Evolutionary conservation across 2,888 invertebrate genomes (phyloP), one percentile per base, ranked within the genome.

Genomic region (Eumacrocentrus americanus): DNA sequence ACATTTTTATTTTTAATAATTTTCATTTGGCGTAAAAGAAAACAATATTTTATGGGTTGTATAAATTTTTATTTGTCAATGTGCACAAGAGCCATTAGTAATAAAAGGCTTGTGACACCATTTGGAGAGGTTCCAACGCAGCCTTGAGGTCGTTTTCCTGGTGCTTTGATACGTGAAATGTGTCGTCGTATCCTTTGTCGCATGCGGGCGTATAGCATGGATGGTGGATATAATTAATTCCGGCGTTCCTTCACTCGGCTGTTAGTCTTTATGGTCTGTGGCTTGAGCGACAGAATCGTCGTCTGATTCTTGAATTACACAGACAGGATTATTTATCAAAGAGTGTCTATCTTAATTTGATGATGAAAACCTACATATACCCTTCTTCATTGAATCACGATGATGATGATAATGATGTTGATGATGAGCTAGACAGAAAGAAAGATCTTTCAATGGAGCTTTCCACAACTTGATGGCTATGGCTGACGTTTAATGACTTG

Each of bases 401-500:
- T 29, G 4, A 29, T 29, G 4, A 29, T 29, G 29, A 9, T 29
- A 29, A 29, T 29, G 29, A n/a, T n/a, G n/a, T n/a, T n/a, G n/a
- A n/a, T n/a, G n/a, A n/a, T 29, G 29, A 4, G 29, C 29, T n/a
- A 9, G 29, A 29, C 29, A 9, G 9, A 29, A 29, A 29, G 9
- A 29, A 29, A 29, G 9, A 29, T 6, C 4, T 29, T 29, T 29
- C 29, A 29, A 29, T 29, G 9, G 29, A 29, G 9, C 29, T 29
- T 9, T 29, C 29, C 29, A 29, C 29, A 6, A 9, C 29, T 29
- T 29, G 29, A 29, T 29, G 29, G 29, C 29, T 29, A 14, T 14
- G 52, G 38, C 50, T 42, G 52, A 50, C 37, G 51, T 47, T 47
- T 56, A 58, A 54, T 54, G 54, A 54, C 29, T 54, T 29, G 44